Evolutionary conservation across 2,888 invertebrate species (phyloP).

Genomic region (Rhagium mordax): DNA sequence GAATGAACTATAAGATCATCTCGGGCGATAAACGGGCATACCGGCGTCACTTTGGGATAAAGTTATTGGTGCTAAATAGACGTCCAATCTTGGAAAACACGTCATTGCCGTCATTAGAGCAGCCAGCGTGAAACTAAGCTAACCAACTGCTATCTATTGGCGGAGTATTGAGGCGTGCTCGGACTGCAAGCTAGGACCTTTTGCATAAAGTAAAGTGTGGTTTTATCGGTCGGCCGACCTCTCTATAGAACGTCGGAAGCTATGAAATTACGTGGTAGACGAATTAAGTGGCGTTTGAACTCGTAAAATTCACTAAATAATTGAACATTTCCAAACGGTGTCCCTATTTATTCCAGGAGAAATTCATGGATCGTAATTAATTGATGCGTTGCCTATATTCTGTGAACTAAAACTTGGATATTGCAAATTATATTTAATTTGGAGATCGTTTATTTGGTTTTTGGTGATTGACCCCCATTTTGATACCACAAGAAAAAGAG

Average conservation of each 20-base stretch:
- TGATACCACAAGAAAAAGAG: no score
- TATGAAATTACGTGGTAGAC: constrained; percentile 48
- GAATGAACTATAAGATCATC: constrained; percentile 56
- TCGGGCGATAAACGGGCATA: constrained; percentile 46
- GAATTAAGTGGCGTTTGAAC: constrained; percentile 41
- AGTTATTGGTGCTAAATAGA: constrained; percentile 40
- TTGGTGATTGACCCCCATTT: no score
- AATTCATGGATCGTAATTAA: constrained; percentile 40
- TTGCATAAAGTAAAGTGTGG: constrained; percentile 37
- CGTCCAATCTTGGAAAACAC: constrained; percentile 27
- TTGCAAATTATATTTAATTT: not conserved
- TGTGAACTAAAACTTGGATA: no score
- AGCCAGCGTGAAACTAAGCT: constrained; percentile 39
- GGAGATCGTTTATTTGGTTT: no score
- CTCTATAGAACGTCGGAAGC: constrained; percentile 35
- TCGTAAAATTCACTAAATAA: constrained; percentile 46
- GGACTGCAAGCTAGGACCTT: constrained; percentile 26
- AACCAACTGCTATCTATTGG: constrained; percentile 32
- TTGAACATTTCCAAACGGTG: constrained; percentile 42
- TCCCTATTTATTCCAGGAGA: constrained; percentile 30
- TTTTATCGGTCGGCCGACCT: constrained; percentile 30
- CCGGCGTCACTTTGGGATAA: constrained; percentile 33
- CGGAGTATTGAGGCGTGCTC: constrained; percentile 32
- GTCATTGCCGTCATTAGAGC: constrained; percentile 39
- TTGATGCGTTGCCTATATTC: no score